These are phyloP conservation scores for Sylvietta virens DNA, from an alignment of 2,113 vertebrate genomes.

Conservation along the genomic window DNA sequence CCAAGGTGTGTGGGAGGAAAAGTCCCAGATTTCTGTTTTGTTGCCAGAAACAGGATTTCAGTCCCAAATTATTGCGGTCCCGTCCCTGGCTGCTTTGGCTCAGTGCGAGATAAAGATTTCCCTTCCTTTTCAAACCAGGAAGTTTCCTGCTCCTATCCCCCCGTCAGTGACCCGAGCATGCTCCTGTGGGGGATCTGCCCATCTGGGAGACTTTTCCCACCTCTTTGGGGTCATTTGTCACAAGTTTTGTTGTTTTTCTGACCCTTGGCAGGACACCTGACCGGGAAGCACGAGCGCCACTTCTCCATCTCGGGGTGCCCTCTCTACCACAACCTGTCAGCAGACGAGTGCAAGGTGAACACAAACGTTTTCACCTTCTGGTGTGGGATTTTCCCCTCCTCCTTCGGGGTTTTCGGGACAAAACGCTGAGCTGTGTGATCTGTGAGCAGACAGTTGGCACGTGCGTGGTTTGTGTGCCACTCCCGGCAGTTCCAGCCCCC, in stretches of 20 bases:
- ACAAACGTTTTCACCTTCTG: fast-evolving
- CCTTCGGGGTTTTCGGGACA: background rate
- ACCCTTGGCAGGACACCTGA: conserved; percentile 84
- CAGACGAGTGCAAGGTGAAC: conserved; percentile 94
- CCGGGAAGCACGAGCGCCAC: conserved; percentile 95
- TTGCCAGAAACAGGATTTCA: background rate
- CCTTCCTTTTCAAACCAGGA: background rate
- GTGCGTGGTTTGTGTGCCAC: too few species aligned
- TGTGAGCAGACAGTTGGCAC: fast-evolving
- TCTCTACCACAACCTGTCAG: conserved; percentile 95
- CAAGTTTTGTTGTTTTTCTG: background rate
- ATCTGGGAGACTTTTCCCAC: background rate
- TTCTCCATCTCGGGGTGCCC: conserved; percentile 98
- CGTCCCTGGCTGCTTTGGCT: background rate
- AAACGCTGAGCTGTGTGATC: background rate
- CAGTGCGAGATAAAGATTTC: background rate
- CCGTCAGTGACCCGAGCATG: background rate
- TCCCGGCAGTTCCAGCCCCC: background rate
- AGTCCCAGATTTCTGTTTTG: too few species aligned
- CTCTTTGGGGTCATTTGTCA: background rate
- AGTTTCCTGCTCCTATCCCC: background rate
- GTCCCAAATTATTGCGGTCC: too few species aligned
- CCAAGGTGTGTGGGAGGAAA: too few species aligned
- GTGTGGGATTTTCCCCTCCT: background rate
- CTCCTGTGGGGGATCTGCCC: background rate